phyloP scores from a whole-genome alignment of 2,888 invertebrate species.

The Polylopha cassiicola region DNA sequence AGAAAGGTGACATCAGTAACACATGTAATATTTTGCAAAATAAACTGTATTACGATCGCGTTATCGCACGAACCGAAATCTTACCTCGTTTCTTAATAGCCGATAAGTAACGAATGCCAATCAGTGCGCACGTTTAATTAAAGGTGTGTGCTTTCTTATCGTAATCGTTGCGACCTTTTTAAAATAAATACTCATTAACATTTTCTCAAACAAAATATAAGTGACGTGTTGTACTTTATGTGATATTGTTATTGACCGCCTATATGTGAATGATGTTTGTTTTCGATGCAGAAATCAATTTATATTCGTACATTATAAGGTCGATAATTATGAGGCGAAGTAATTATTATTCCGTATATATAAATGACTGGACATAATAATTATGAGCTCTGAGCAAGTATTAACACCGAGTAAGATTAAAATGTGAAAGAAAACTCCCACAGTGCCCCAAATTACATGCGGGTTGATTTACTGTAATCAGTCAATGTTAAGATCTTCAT shows the following conservation, averaged over 20 bases:
- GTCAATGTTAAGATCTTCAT: slow-evolving; percentile 54
- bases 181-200: slow-evolving; percentile 39
- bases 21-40: too few species aligned
- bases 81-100: slow-evolving; percentile 23
- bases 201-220: slow-evolving; percentile 32
- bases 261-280: slow-evolving; percentile 12
- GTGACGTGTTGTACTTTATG: slow-evolving; percentile 4
- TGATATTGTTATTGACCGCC: slow-evolving; percentile 5
- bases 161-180: slow-evolving; percentile 40
- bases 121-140: slow-evolving; percentile 30
- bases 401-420: slow-evolving; percentile 21
- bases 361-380: slow-evolving; percentile 39
- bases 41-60: slow-evolving; percentile 25
- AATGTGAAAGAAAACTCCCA: slow-evolving; percentile 32
- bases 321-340: slow-evolving; percentile 25
- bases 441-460: slow-evolving; percentile 41
- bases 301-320: slow-evolving; percentile 11
- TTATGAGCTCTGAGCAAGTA: slow-evolving; percentile 28
- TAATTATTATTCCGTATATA: slow-evolving; percentile 30
- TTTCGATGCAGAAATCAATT: slow-evolving; percentile 30
- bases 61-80: slow-evolving; percentile 21
- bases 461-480: slow-evolving; percentile 48
- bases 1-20: too few species aligned
- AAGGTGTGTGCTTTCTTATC: slow-evolving; percentile 39
- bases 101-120: slow-evolving; percentile 27